Evolutionary conservation across 2,888 invertebrate species (phyloP).

Genomic region (Oscheius sp.): DNA sequence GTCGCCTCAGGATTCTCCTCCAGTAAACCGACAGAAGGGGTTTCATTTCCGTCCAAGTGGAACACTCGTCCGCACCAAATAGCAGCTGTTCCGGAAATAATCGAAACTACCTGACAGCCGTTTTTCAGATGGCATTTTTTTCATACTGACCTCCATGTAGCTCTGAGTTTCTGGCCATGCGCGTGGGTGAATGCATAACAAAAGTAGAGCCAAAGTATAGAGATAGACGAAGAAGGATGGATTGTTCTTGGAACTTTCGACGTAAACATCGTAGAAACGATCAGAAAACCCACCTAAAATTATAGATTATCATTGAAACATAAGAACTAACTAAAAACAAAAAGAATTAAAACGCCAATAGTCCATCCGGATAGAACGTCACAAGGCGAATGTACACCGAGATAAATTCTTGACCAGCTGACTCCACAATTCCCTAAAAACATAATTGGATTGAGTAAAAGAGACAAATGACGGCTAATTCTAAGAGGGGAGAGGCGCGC

Average conservation of each 20-base stretch:
- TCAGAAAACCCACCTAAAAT: conserved; percentile 36
- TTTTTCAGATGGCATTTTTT: not conserved
- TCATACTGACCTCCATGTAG: conserved; percentile 38
- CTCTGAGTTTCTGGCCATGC: conserved; percentile 53
- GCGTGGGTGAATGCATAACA: conserved; percentile 38
- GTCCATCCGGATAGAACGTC: conserved; percentile 50
- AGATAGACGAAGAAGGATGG: conserved; percentile 30
- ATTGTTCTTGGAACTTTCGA: conserved; percentile 26
- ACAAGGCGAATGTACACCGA: conserved; percentile 49
- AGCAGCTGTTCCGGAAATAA: conserved; percentile 35
- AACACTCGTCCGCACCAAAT: conserved; percentile 37
- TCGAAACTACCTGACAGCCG: conserved; percentile 37
- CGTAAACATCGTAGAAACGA: conserved; percentile 35
- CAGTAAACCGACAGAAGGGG: conserved; percentile 27
- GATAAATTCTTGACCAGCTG: conserved; percentile 43
- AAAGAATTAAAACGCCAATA: conserved; percentile 42
- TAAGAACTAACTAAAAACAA: conserved; percentile 34
- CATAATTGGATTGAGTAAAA: too few species aligned
- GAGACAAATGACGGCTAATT: too few species aligned
- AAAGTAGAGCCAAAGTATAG: conserved; percentile 27
- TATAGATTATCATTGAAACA: not conserved
- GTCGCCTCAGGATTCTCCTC: conserved; percentile 32
- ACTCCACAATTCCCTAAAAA: conserved; percentile 45
- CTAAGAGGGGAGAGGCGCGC: conserved; percentile 1
- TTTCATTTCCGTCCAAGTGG: conserved; percentile 22